Percentiles rank a stretch among this genome's conserved stretches.
phyloP scores from a whole-genome alignment of 2,797 vertebrate species.

The Lepus oiostolus region DNA sequence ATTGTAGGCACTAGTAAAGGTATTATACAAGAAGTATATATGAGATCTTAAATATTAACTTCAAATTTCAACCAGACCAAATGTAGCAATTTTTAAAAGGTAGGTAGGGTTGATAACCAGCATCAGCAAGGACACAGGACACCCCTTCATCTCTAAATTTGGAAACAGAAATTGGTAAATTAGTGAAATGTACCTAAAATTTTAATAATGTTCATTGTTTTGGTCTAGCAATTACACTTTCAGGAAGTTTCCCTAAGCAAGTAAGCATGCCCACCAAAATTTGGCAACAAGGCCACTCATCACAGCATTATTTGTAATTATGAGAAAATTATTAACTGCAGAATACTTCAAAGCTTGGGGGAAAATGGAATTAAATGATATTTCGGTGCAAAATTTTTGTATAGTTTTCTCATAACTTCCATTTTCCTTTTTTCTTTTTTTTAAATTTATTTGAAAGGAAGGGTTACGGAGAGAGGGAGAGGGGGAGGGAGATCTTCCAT shows the following conservation, averaged over 20 bases:
- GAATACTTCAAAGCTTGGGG: too few relatives aligned
- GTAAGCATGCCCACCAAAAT: neutral
- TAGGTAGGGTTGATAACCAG: neutral
- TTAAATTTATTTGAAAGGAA: too few relatives aligned
- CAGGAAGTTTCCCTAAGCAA: neutral
- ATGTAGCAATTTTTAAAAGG: neutral
- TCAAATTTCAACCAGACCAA: slow-evolving; percentile 32
- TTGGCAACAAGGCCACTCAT: neutral
- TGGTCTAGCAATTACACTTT: neutral
- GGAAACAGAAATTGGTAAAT: neutral
- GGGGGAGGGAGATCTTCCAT: too few relatives aligned
- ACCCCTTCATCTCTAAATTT: neutral
- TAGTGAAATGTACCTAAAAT: neutral
- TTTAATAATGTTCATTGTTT: neutral
- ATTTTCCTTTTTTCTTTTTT: too few relatives aligned
- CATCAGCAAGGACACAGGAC: neutral
- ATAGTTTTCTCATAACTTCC: too few relatives aligned
- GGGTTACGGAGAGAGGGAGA: too few relatives aligned
- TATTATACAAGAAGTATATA: neutral
- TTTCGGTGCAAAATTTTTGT: too few relatives aligned
- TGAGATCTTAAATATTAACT: neutral
- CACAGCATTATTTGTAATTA: neutral
- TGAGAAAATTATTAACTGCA: neutral
- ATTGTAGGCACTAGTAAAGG: neutral
- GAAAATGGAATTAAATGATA: too few relatives aligned